Evolutionary conservation across 2,797 vertebrate genomes (phyloP), one percentile per base, ranked within the genome.

Genomic region (Characodon lateralis): DNA sequence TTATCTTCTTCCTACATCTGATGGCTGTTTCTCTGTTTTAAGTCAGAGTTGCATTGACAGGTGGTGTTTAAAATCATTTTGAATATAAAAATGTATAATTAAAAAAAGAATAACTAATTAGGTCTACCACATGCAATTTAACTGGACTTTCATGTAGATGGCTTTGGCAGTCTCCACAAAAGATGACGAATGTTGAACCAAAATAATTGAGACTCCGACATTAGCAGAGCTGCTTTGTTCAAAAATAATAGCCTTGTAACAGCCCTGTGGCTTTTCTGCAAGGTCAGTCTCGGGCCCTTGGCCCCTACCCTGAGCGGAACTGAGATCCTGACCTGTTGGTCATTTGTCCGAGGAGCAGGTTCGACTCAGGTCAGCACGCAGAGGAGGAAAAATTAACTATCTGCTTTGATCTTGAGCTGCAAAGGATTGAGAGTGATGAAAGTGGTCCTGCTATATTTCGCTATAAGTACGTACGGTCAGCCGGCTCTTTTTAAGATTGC

Each of bases 351-450:
- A 88, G 83, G 86, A 58, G 74, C 87, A 84, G 89, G 86, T 82
- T 77, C 16, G 85, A 86, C 83, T 77, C 84, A 26, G 84, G 91
- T 90, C 93, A 93, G 87, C 74, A 74, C 71, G 83, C 87, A 92
- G 91, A 88, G 91, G 90, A 89, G 87, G 89, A 72, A 79, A 61
- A 88, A 87, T 73, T 83, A 87, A 81, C 78, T 46, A 24, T 7
- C 9, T 68, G 86, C 94, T 96, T 95, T 95, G 94, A 95, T 94
- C 93, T 93, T 84, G 72, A 70, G 82, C 78, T 90, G 73, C 84
- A 79, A 73, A 41, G 72, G 79, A 85, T 85, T 80, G 83, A 86
- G 90, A 93, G 90, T 94, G 89, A 94, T 93, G 90, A 93, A 93
- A 91, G 83, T 84, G 63, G 55, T 79, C 80, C 63, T 89, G 85